These are phyloP conservation scores for Clarias batrachus DNA, from an alignment of 2,113 vertebrate species.

Conservation along the genomic window DNA sequence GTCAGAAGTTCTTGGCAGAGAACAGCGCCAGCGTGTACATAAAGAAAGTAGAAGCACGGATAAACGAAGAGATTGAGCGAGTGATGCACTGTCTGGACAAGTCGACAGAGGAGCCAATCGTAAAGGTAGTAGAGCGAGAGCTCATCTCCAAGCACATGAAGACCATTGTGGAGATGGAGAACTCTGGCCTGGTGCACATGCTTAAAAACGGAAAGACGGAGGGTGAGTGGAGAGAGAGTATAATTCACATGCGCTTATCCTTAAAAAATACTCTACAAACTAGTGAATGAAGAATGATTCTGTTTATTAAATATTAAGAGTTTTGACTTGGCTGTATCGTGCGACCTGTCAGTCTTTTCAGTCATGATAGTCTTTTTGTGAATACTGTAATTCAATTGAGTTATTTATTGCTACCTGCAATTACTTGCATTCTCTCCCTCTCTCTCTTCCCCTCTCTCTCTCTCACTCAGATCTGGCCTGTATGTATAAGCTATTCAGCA, in stretches of 20 bases:
- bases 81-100: conserved; percentile 98
- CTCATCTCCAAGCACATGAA: conserved; percentile 99
- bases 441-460: not conserved
- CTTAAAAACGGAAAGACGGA: conserved; percentile 96
- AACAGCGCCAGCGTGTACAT: conserved; percentile 99
- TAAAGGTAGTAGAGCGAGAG: conserved; percentile 95
- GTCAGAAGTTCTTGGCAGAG: conserved; percentile 97
- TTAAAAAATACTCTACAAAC: not conserved
- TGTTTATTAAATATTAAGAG: not conserved
- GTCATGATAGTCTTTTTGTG: not conserved
- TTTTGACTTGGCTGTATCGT: not conserved
- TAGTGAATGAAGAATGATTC: no score
- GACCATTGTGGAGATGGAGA: conserved; percentile 99
- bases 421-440: not conserved
- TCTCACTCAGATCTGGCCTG: conserved; percentile 86
- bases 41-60: conserved; percentile 97
- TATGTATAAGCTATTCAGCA: conserved; percentile 97
- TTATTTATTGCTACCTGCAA: not conserved
- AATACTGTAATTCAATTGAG: not conserved
- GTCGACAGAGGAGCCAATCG: conserved; percentile 93
- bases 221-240: conserved; percentile 70
- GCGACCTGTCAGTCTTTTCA: not conserved
- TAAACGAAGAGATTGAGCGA: conserved; percentile 97
- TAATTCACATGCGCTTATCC: not conserved
- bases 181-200: conserved; percentile 97